Evolutionary conservation across 2,888 invertebrate genomes (phyloP).

Genomic region (Drosophila nr. perissopoda): DNA sequence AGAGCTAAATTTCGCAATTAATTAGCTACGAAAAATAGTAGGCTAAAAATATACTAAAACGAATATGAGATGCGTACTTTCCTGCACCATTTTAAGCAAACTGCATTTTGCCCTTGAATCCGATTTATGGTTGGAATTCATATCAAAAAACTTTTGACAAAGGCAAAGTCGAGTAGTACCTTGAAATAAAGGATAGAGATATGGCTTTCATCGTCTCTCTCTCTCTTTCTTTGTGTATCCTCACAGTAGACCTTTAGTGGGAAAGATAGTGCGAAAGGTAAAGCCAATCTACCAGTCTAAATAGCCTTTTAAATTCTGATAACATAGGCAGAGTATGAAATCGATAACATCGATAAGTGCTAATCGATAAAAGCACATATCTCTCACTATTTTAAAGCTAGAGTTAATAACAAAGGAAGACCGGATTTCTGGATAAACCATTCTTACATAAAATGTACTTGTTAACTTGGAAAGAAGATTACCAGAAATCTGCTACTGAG

Average conservation of each 20-base stretch:
- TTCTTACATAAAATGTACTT: background rate
- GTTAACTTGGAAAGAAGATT: background rate
- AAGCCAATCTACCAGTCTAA: background rate
- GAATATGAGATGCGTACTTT: background rate
- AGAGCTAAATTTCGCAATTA: conserved; percentile 24
- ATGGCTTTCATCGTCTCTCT: background rate
- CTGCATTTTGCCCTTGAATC: background rate
- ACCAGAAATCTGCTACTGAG: background rate
- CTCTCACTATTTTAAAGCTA: background rate
- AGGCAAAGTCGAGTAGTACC: background rate
- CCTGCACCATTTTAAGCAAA: background rate
- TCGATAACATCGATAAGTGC: background rate
- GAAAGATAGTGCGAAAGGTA: background rate
- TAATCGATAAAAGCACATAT: background rate
- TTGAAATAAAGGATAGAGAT: background rate
- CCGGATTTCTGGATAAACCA: background rate
- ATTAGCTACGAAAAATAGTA: conserved; percentile 19
- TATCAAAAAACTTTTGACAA: background rate
- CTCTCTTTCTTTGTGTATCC: background rate
- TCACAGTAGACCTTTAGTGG: background rate
- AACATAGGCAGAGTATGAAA: too few relatives aligned
- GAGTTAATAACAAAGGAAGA: background rate
- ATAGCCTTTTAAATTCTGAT: background rate
- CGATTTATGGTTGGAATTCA: too few relatives aligned
- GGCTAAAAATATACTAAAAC: too few relatives aligned